phyloP scores from a whole-genome alignment of 30 jellyfish, hydroid and myxozoan species.

The Aurelia aurita region DNA sequence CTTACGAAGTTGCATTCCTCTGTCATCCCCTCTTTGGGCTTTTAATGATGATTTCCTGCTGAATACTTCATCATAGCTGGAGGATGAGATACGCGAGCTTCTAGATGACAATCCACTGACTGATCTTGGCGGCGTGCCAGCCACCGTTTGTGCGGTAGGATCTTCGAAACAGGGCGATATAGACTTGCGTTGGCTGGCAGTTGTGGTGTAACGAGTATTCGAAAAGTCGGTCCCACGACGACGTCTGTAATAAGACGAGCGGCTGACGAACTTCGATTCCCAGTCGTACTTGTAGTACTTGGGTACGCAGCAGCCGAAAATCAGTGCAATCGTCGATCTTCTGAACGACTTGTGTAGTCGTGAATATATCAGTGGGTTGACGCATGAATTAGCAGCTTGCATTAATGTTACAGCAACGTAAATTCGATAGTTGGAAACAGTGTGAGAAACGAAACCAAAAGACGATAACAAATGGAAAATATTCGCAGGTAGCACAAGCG shows the following conservation, averaged over 20 bases:
- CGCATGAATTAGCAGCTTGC: constrained; percentile 82
- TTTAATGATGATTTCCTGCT: constrained; percentile 29
- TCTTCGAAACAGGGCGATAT: constrained; percentile 39
- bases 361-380: constrained; percentile 91
- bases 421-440: neutral
- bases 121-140: constrained; percentile 55
- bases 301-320: constrained; percentile 81
- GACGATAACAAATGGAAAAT: constrained; percentile 50
- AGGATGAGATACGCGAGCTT: constrained; percentile 55
- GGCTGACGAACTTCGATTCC: constrained; percentile 71
- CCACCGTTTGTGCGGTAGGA: neutral
- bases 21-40: constrained; percentile 16
- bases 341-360: constrained; percentile 90
- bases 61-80: constrained; percentile 69
- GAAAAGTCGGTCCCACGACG: constrained; percentile 55
- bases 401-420: constrained; percentile 56
- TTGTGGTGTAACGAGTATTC: constrained; percentile 53
- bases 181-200: constrained; percentile 31
- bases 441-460: neutral
- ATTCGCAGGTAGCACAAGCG: constrained; percentile 82
- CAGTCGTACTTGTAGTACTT: constrained; percentile 66
- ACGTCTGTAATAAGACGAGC: constrained; percentile 47
- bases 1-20: constrained; percentile 24
- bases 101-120: constrained; percentile 44
- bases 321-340: constrained; percentile 48